Evolutionary conservation across 2,113 vertebrate genomes (phyloP).

Genomic region (Lynx canadensis): DNA sequence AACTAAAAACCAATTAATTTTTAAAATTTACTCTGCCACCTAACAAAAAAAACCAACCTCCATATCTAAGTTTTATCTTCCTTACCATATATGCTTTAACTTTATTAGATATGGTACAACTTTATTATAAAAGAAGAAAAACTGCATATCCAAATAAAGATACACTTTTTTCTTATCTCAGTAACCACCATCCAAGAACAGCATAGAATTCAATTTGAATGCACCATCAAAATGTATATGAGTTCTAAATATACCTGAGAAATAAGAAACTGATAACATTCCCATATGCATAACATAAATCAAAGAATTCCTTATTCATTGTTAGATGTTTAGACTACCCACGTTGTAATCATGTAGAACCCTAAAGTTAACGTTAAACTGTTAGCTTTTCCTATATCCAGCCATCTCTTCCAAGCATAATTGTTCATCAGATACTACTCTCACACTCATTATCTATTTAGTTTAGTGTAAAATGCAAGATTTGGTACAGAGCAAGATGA

Average conservation of each 20-base stretch:
- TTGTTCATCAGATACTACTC: background rate
- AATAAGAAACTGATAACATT: conserved; percentile 10
- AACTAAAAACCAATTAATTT: conserved; percentile 17
- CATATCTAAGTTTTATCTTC: background rate
- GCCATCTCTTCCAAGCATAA: background rate
- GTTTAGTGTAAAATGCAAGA: background rate
- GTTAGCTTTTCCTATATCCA: background rate
- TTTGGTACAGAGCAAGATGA: background rate
- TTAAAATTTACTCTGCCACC: background rate
- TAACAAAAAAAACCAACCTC: background rate
- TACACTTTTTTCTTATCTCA: background rate
- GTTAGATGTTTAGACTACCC: background rate
- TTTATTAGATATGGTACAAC: background rate
- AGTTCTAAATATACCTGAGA: background rate
- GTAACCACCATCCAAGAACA: background rate
- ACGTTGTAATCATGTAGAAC: background rate
- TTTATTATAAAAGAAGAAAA: background rate
- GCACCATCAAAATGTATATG: background rate
- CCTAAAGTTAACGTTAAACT: conserved; percentile 47
- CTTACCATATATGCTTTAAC: background rate
- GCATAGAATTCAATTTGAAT: background rate
- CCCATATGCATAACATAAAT: background rate
- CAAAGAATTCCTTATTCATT: background rate
- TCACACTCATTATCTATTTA: background rate
- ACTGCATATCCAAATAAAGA: background rate